A percentile compares a stretch with the other conserved stretches of the same genome.
Evolutionary conservation across 2,797 vertebrate species (phyloP).

Genomic region (Pteropus rufus): DNA sequence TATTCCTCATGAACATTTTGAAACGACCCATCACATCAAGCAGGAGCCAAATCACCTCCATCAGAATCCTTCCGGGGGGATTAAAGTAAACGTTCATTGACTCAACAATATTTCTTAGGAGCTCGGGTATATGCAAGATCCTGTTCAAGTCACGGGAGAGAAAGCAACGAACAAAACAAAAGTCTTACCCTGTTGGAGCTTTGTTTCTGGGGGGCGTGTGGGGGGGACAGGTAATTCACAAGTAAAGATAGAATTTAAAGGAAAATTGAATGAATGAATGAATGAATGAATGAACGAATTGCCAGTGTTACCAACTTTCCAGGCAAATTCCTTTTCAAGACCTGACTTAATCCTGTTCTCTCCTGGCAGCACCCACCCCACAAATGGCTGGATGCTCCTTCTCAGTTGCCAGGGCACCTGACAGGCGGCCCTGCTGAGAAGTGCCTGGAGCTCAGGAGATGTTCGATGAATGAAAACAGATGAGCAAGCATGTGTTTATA

Average conservation of each 20-base stretch:
- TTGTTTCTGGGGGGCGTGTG: too few relatives aligned
- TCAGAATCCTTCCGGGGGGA: not conserved
- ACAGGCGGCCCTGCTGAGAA: not conserved
- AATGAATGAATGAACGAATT: not conserved
- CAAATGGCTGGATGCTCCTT: rapidly evolving
- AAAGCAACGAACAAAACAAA: not conserved
- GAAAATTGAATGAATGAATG: not conserved
- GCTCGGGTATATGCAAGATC: not conserved
- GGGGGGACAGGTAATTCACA: not conserved
- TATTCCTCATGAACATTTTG: not conserved
- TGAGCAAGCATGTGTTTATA: not conserved
- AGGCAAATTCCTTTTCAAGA: not conserved
- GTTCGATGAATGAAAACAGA: not conserved
- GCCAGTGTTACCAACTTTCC: not conserved
- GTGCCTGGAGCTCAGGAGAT: not conserved
- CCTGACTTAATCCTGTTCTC: not conserved
- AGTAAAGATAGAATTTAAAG: not conserved
- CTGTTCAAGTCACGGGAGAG: not conserved
- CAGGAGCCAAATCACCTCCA: not conserved
- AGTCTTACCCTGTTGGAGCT: not conserved
- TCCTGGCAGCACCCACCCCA: not conserved
- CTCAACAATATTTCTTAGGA: not conserved
- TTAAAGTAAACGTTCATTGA: not conserved
- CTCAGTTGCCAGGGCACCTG: not conserved
- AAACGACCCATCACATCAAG: not conserved